phyloP scores from a whole-genome alignment of 2,797 vertebrate genomes.

The Crax fasciolata region DNA sequence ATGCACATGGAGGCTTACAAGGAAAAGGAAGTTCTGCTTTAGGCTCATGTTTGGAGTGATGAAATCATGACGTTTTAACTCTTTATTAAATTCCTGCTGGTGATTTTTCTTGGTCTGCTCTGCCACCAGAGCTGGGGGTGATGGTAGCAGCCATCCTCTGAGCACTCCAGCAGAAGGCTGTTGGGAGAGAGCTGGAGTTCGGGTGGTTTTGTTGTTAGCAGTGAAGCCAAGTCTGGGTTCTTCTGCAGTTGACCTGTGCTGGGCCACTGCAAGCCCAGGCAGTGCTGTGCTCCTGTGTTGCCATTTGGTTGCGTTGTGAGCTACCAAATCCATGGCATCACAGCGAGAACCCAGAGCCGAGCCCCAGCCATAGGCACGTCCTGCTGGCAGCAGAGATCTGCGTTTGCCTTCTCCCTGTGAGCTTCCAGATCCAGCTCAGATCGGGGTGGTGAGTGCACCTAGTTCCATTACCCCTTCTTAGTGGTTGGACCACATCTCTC shows the following conservation, averaged over 20 bases:
- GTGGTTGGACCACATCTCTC: rapidly evolving
- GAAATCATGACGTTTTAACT: not conserved
- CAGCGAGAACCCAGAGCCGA: not conserved
- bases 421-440: not conserved
- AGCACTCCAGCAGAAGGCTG: rapidly evolving
- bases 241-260: rapidly evolving
- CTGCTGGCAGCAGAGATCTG: not conserved
- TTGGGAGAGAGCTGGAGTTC: not conserved
- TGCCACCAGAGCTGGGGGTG: not conserved
- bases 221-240: not conserved
- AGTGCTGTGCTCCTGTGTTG: not conserved
- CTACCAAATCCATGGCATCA: not conserved
- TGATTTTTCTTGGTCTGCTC: not conserved
- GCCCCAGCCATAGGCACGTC: not conserved
- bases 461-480: not conserved
- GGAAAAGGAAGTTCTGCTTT: not conserved
- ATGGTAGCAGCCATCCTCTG: not conserved
- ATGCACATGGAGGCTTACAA: not conserved
- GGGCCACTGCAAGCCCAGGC: not conserved
- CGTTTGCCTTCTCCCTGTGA: not conserved
- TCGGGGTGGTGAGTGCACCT: not conserved
- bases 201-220: not conserved
- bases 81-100: not conserved
- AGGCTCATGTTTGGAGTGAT: not conserved
- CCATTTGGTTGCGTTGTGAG: not conserved